phyloP scores from a whole-genome alignment of 2,888 invertebrate species.

The Gryllus longicercus region DNA sequence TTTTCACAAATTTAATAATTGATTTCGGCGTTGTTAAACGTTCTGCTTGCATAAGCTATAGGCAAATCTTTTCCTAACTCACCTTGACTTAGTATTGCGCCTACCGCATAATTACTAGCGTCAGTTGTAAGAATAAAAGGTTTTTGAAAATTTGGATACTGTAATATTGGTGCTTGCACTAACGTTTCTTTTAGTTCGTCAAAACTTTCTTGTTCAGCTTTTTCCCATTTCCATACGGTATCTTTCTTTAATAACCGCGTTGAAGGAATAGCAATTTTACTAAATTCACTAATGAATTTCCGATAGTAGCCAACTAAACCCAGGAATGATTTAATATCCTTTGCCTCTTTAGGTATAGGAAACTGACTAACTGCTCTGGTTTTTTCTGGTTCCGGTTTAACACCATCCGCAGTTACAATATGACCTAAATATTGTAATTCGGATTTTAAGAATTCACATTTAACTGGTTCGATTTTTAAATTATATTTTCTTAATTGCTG shows the following conservation, averaged over 20 bases:
- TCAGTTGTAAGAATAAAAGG: not conserved
- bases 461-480: slow-evolving; percentile 22
- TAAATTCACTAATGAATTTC: no score
- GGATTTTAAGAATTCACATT: slow-evolving; percentile 25
- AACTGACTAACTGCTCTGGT: slow-evolving; percentile 32
- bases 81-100: not conserved
- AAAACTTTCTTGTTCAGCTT: no score
- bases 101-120: slow-evolving; percentile 8
- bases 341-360: not conserved
- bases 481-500: not conserved
- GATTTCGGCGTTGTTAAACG: slow-evolving; percentile 30
- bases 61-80: slow-evolving; percentile 19
- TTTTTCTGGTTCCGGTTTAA: slow-evolving; percentile 44
- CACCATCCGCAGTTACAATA: slow-evolving; percentile 41
- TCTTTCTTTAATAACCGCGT: no score
- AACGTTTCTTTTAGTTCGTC: no score
- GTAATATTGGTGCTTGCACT: no score
- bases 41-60: slow-evolving; percentile 36
- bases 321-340: not conserved
- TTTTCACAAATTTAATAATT: slow-evolving; percentile 33
- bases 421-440: slow-evolving; percentile 44
- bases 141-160: no score
- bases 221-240: no score
- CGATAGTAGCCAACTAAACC: no score
- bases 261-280: no score